These are phyloP conservation scores for Syrrhaptes paradoxus DNA, from an alignment of 2,113 vertebrate species.

Conservation along the genomic window DNA sequence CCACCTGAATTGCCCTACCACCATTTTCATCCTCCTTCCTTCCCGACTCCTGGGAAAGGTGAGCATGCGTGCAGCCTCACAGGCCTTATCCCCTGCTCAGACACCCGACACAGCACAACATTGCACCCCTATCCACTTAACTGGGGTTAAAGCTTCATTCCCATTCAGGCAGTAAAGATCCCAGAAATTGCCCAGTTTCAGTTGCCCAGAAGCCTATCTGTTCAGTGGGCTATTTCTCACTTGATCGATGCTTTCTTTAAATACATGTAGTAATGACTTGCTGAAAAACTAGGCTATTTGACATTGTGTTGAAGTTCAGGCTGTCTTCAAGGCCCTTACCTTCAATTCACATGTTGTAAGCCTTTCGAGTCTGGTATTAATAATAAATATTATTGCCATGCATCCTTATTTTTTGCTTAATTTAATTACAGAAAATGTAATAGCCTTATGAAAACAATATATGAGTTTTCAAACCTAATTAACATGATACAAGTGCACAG, in stretches of 20 bases:
- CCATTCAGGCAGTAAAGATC: not conserved
- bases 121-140: not conserved
- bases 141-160: not conserved
- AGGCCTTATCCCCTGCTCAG: not conserved
- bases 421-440: conserved; percentile 87
- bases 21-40: not conserved
- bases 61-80: not conserved
- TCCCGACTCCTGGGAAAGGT: not conserved
- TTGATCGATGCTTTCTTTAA: conserved; percentile 39
- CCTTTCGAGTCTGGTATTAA: conserved; percentile 83
- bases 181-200: not conserved
- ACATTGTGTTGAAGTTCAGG: conserved; percentile 66
- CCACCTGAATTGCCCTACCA: too few species aligned
- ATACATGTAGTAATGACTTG: not conserved
- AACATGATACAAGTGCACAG: conserved; percentile 81
- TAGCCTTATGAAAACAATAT: conserved; percentile 87
- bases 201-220: not conserved
- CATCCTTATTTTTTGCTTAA: conserved; percentile 84
- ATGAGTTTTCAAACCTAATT: conserved; percentile 86
- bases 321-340: conserved; percentile 70
- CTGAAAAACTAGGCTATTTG: conserved; percentile 54
- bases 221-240: conserved; percentile 41
- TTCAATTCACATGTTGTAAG: conserved; percentile 73
- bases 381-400: conserved; percentile 85
- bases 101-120: not conserved